Percentiles rank a stretch among this genome's conserved stretches.
Evolutionary conservation across 2,888 invertebrate genomes (phyloP).

Genomic region (Ochlodes sylvanus): DNA sequence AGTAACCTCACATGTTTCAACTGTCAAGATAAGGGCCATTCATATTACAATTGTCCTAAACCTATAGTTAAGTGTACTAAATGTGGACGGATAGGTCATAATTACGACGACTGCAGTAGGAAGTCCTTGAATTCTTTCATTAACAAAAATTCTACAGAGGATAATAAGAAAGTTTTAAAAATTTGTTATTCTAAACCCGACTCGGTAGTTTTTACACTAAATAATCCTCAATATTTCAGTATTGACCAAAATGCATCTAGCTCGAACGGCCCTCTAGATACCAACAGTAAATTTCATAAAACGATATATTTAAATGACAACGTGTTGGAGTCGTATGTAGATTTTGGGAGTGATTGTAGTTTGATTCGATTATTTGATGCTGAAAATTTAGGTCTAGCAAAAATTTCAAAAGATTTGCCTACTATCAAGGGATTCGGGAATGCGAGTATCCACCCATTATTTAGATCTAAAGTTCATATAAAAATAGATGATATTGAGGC

Average conservation of each 20-base stretch:
- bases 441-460: constrained; percentile 33
- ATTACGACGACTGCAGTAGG: not conserved
- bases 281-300: constrained; percentile 26
- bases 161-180: not conserved
- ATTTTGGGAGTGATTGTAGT: constrained; percentile 31
- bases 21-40: constrained; percentile 20
- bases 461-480: constrained; percentile 7
- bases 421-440: constrained; percentile 41
- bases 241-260: too few species aligned
- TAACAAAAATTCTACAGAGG: not conserved
- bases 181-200: not conserved
- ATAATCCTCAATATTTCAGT: not conserved
- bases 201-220: not conserved
- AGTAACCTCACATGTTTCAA: constrained; percentile 10
- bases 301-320: constrained; percentile 7
- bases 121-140: not conserved
- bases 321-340: constrained; percentile 6
- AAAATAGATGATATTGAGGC: constrained; percentile 2
- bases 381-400: not conserved
- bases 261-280: not conserved
- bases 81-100: constrained; percentile 26
- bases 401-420: constrained; percentile 29
- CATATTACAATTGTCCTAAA: constrained; percentile 14
- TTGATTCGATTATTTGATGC: not conserved
- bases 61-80: constrained; percentile 22